Conservation (phyloP, 1,140 invertebrate species). For the Penaeus japonicus region DNA sequence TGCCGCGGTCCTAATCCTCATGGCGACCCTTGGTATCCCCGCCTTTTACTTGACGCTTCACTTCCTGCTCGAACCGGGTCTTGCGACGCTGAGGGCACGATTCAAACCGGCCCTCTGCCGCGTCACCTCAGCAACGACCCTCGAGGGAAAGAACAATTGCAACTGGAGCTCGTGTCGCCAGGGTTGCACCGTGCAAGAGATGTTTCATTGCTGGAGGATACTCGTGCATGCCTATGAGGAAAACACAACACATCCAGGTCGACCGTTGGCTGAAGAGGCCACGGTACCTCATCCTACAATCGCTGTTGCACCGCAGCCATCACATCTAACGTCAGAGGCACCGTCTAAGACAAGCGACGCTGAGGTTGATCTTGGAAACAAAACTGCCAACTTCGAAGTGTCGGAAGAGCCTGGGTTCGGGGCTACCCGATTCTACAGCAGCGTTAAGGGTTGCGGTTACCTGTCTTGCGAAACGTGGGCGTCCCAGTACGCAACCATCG, state of each 20-base stretch:
- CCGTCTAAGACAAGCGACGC: not conserved
- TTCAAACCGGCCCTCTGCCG: slow-evolving; percentile 27
- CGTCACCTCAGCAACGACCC: not conserved
- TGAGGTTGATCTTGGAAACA: not conserved
- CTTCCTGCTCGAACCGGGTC: slow-evolving; percentile 9
- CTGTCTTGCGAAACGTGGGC: slow-evolving; percentile 28
- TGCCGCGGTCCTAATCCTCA: slow-evolving; percentile 11
- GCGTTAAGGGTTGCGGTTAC: slow-evolving; percentile 44
- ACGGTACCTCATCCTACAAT: not conserved
- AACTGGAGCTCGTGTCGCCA: slow-evolving; percentile 45
- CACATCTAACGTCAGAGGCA: not conserved
- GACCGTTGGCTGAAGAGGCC: not conserved
- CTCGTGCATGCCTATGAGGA: not conserved
- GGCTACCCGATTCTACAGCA: not conserved
- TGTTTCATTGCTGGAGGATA: slow-evolving; percentile 37
- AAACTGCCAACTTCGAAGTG: not conserved
- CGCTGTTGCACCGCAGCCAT: not conserved
- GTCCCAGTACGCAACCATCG: not conserved
- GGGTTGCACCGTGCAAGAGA: slow-evolving; percentile 9
- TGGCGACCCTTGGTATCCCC: slow-evolving; percentile 8
- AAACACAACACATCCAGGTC: not conserved
- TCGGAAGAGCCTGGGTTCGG: not conserved
- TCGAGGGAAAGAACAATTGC: slow-evolving; percentile 25
- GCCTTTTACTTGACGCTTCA: slow-evolving; percentile 29
- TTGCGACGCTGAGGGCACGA: slow-evolving; percentile 24